Base-by-base conservation (phyloP, 2,888 invertebrate species). In the Nephrocerus scutellatus region DNA sequence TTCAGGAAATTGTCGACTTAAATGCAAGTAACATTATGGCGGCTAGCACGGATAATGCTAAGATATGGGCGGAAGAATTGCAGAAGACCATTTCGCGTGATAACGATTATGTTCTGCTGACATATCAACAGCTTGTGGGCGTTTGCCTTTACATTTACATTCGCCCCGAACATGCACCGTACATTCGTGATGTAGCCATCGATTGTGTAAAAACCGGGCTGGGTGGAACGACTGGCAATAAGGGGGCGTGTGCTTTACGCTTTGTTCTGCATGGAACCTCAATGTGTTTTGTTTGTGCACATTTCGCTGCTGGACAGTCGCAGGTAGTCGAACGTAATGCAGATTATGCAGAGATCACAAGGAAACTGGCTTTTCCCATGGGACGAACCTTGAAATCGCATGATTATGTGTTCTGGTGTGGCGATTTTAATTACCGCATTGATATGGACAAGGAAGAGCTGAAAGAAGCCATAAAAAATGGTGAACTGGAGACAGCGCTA, bases 381-480 rank as follows among this genome's bases (percentile, higher is more conserved):
- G 92, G 91, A 8, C 76, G 92, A 43, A 85, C 87, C 0, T 71
- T 97, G 6, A 87, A 89, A 64, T 88, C 92, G 2, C 97, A 98
- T 62, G 98, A 99, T 70, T 96, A 93, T 65, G 83, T 98, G 2
- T 96, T 98, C 69, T 99, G 97, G 97, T 92, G 96, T 66, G 98
- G 98, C 1, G 98, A 98, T 71, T 98, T 98, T 66, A 98, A 99
- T 67, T 99, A 98, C 63, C 80, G 98, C 40, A 83, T 98, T 41
- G 95, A 97, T 64, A 80, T 97, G 77, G 85, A 89, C 49, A 91
- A 90, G 60, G 95, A 95, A 6, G 90, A 92, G 62, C 84, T 95
- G 45, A 90, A 91, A 59, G 82, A 86, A 42, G 72, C 88, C 45
- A 78, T 95, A 2, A 77, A 79, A 39, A 57, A 54, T 29, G 60